Base-by-base conservation (phyloP, 2,888 invertebrate species). In the Sialis fuliginosa region DNA sequence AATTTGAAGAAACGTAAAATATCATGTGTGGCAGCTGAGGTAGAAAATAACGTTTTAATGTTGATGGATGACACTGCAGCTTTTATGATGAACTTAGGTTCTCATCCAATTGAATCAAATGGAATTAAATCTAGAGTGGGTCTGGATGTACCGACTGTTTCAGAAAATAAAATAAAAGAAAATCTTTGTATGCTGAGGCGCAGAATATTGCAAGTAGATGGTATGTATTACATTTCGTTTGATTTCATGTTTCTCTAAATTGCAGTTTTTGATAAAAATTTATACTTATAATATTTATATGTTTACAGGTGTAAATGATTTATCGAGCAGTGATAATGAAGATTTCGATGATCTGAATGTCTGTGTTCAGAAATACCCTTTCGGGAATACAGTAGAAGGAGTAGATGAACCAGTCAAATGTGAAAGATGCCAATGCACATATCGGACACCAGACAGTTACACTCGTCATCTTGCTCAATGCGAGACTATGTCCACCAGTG, bases 341-440 rank as follows among this genome's bases (percentile, higher is more conserved):
- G 69, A 68, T 52, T 67, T 64, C 44, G 63, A 44, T 10, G 37
- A 37, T 37, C 12, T 7, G 7, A 5, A 12, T 6, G n/a, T 10
- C 12, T 12, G 37, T 5, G n/a, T 12, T 37, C 37, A 37, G 6
- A 30, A 42, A 6, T 30, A 41, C 8, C 41, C 12, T 10, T 12
- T 41, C 9, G 42, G 32, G 31, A 10, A 30, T 42, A 32, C 22
- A 37, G 37, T 10, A 37, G 37, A 12, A 10, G 37, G 12, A 10
- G 37, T 37, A 10, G 37, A 37, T 37, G 76, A 80, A 55, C 82
- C 85, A 6, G 89, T 91, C 1, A 82, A 85, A 56, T 93, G 92
- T 63, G 79, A 82, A 54, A 76, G 85, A 52, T 93, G 92, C 59
- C 86, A 86, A 56, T 82, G 90, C 58, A 87, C 87, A 2, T 89